Base-by-base conservation (phyloP, 2,888 invertebrate species). In the Tetragonisca angustula region DNA sequence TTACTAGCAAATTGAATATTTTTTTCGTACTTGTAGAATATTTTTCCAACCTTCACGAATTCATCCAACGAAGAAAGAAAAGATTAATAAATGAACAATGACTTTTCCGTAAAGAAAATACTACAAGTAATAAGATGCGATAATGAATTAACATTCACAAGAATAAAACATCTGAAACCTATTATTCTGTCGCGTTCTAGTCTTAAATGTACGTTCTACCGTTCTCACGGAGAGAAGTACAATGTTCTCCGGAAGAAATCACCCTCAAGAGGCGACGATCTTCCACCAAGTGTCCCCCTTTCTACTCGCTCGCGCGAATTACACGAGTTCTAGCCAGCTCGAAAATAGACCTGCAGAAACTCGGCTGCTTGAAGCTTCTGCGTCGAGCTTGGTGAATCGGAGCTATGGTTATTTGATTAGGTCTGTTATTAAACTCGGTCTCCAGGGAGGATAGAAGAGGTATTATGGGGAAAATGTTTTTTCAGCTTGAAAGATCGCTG, bases 181-280 rank as follows among this genome's bases (percentile, higher is more conserved):
- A n/a, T n/a, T n/a, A 59, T 56, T n/a, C 24, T 56, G n/a, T 59
- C 56, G 56, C n/a, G 15, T 59, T 59, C 56, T 5, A n/a, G 13
- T 2, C n/a, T n/a, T 59, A 59, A n/a, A n/a, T n/a, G 56, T 59
- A 59, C 56, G 15, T 59, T n/a, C 24, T 15, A 13, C 24, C n/a
- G n/a, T n/a, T n/a, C n/a, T 59, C 15, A n/a, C 56, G 27, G 13
- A 13, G 4, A 59, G 15, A 2, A n/a, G 13, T n/a, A 24, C 24
- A n/a, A 21, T 15, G n/a, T 15, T 49, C 11, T 13, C 24, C 11
- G 24, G n/a, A 36, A 50, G 62, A 17, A 62, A 62, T 62, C 50
- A 24, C 21, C 27, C 62, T 21, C 62, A 27, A 72, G 50, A 32
- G 72, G 32, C 62, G 62, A 72, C 72, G 72, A 72, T 59, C 43